These are phyloP conservation scores for Smutsia gigantea DNA, from an alignment of 2,797 vertebrate species.

Conservation along the genomic window DNA sequence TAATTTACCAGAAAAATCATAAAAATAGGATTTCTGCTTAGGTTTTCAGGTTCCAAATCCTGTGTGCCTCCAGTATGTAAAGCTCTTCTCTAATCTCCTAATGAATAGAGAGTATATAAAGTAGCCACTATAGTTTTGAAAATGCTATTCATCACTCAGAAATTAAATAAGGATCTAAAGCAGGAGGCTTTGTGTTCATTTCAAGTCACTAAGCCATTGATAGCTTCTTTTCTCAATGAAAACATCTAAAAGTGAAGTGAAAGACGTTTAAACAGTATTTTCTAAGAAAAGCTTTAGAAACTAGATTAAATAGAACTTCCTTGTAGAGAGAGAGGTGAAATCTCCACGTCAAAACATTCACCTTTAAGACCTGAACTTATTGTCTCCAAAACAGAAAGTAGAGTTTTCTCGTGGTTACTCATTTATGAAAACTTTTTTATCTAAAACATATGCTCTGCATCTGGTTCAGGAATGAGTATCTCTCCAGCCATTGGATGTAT, in stretches of 20 bases:
- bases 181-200: not conserved
- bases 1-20: not conserved
- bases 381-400: conserved; percentile 10
- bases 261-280: not conserved
- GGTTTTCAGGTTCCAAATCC: conserved; percentile 11
- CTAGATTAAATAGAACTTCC: conserved; percentile 15
- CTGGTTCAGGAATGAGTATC: not conserved
- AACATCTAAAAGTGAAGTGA: not conserved
- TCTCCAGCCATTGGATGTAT: not conserved
- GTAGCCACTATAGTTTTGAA: not conserved
- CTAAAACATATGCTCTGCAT: conserved; percentile 20
- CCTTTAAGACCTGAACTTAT: conserved; percentile 8
- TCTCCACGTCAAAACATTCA: not conserved
- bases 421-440: conserved; percentile 31
- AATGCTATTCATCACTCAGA: not conserved
- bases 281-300: conserved; percentile 1
- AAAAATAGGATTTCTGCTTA: not conserved
- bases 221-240: not conserved
- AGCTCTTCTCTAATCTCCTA: not conserved
- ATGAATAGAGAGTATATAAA: not conserved
- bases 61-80: not conserved
- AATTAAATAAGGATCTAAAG: not conserved
- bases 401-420: not conserved
- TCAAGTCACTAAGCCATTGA: not conserved
- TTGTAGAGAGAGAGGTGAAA: not conserved